Evolutionary conservation across 2,113 vertebrate species (phyloP), one percentile per base, ranked within the genome.

Genomic region (Kobus ellipsiprymnus): DNA sequence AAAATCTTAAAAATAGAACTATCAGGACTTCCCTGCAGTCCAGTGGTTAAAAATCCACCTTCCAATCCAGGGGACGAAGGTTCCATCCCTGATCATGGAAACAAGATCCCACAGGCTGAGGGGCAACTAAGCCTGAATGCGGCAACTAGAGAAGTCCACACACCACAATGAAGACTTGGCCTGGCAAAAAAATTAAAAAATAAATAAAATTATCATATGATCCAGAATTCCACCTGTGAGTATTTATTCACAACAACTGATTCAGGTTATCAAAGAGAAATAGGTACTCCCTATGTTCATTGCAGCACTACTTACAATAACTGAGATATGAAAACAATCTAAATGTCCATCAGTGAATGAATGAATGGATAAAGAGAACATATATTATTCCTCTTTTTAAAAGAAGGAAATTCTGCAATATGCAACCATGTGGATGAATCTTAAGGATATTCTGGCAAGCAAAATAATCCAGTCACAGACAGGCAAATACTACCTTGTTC

Each of bases 131-230:
- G 36, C 36, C 36, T 77, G 71, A 77, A 44, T 44, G 36, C 1
- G 0, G 36, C 36, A 44, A 77, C 71, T 77, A 77, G 12, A 74
- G 36, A 74, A 77, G 23, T 77, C 71, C 1, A 0, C 6, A 14
- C 23, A 27, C 23, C 71, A 77, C 12, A 14, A 14, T 77, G 10
- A 44, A 77, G 71, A 44, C 23, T 44, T 44, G 36, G 5, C 21
- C 36, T 3, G 2, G 36, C 12, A 21, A 77, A 77, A 77, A 77
- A 44, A 27, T 44, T 12, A 44, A 44, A 44, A 14, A 40, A 25
- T 25, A 44, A 77, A 40, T 23, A 33, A 19, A 54, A 23, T 52
- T 15, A 10, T 36, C 87, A 44, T 55, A 55, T 55, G 64, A n/a
- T 64, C 30, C 44, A 67, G 7, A 33, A 27, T 50, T 21, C 30